Conservation (phyloP, 1,140 invertebrate genomes). For the Zophobas morio region DNA sequence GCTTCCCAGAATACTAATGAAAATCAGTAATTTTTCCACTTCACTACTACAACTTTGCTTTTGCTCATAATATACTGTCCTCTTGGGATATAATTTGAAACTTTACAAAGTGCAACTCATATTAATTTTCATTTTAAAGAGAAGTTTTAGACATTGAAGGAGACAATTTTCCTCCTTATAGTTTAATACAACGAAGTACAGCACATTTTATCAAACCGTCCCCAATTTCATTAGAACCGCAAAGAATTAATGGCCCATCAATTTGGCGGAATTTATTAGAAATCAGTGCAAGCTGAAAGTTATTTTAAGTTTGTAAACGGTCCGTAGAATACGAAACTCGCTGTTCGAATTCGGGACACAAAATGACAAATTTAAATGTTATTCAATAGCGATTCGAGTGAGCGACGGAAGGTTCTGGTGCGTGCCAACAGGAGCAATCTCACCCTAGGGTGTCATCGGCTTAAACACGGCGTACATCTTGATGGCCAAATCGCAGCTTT, state of each 20-base stretch:
- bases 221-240: slow-evolving; percentile 22
- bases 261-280: neutral
- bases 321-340: neutral
- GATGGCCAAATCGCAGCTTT: slow-evolving; percentile 64
- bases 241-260: slow-evolving; percentile 11
- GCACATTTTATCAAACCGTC: slow-evolving; percentile 13
- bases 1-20: slow-evolving; percentile 4
- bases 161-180: slow-evolving; percentile 42
- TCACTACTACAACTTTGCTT: slow-evolving; percentile 30
- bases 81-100: slow-evolving; percentile 52
- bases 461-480: slow-evolving; percentile 66
- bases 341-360: slow-evolving; percentile 27
- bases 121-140: slow-evolving; percentile 57
- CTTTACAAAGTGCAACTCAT: slow-evolving; percentile 56
- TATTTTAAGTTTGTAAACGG: neutral
- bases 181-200: slow-evolving; percentile 16
- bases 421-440: slow-evolving; percentile 62
- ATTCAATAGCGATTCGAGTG: slow-evolving; percentile 57
- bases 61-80: slow-evolving; percentile 45
- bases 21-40: slow-evolving; percentile 41
- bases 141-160: slow-evolving; percentile 54
- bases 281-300: neutral
- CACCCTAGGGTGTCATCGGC: slow-evolving; percentile 62
- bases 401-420: slow-evolving; percentile 56
- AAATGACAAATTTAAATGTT: slow-evolving; percentile 59